These are phyloP conservation scores for Drosophila ananassae DNA, from an alignment of 1,140 invertebrate genomes.

Conservation along the genomic window DNA sequence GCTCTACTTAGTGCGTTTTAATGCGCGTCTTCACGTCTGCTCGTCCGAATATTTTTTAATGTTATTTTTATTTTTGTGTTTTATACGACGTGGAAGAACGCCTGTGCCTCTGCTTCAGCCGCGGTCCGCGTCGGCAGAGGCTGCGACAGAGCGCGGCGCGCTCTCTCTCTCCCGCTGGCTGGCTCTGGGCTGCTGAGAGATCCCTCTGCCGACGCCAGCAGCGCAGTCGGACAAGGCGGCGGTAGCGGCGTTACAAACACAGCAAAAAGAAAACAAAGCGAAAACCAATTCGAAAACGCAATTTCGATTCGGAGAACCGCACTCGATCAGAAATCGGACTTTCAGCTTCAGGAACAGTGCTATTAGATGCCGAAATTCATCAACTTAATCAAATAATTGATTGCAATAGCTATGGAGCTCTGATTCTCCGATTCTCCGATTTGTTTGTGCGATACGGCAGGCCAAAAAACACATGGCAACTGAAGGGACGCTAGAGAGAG, in stretches of 20 bases:
- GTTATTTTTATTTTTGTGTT: constrained; percentile 37
- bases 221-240: no score
- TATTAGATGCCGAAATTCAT: constrained; percentile 13
- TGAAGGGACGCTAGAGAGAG: constrained; percentile 7
- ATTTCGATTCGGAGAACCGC: neutral
- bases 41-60: constrained; percentile 1
- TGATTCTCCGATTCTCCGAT: constrained; percentile 47
- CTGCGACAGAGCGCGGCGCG: no score
- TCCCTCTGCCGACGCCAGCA: no score
- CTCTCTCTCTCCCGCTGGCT: neutral
- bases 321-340: neutral
- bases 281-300: neutral
- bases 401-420: constrained; percentile 9
- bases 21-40: no score
- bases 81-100: neutral
- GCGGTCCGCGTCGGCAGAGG: no score
- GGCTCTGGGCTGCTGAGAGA: no score
- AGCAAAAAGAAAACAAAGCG: no score
- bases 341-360: neutral
- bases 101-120: neutral
- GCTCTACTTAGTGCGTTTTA: no score
- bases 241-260: no score
- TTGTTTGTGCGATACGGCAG: constrained; percentile 29
- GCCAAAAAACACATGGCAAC: constrained; percentile 37
- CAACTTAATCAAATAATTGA: constrained; percentile 42